Percentiles rank a stretch among this genome's conserved stretches.
Evolutionary conservation across 2,888 invertebrate genomes (phyloP).

Genomic region (Mythimna loreyi): DNA sequence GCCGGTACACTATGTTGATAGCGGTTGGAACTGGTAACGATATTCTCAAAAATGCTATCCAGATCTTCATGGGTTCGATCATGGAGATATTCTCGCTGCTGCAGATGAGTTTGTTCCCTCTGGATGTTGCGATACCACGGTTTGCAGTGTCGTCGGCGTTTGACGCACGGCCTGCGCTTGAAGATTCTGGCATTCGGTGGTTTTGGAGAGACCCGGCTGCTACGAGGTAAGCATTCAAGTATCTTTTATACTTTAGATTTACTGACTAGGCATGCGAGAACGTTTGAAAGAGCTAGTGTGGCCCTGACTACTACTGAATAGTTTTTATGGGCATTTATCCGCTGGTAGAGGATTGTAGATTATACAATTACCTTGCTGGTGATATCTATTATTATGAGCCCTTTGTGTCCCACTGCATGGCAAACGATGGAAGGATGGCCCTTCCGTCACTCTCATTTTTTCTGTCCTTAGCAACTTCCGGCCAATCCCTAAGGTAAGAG

Average conservation of each 20-base stretch:
- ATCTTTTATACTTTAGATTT: neutral
- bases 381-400: too few relatives aligned
- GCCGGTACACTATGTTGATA: conserved; percentile 67
- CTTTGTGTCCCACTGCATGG: too few relatives aligned
- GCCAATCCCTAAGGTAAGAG: too few relatives aligned
- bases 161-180: conserved; percentile 60
- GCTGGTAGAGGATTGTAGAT: too few relatives aligned
- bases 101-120: conserved; percentile 62
- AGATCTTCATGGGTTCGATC: conserved; percentile 59
- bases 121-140: conserved; percentile 69
- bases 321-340: too few relatives aligned
- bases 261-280: neutral
- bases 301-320: too few relatives aligned
- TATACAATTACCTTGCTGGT: too few relatives aligned
- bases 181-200: conserved; percentile 59
- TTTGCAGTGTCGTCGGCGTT: conserved; percentile 64
- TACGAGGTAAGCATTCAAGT: conserved; percentile 60
- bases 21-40: conserved; percentile 58
- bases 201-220: conserved; percentile 66
- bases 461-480: too few relatives aligned
- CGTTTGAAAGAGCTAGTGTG: neutral
- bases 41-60: conserved; percentile 49
- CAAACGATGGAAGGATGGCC: too few relatives aligned
- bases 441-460: too few relatives aligned
- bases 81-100: conserved; percentile 62